phyloP scores from a whole-genome alignment of 2,888 invertebrate genomes.

The Troglohyphantes excavatus region DNA sequence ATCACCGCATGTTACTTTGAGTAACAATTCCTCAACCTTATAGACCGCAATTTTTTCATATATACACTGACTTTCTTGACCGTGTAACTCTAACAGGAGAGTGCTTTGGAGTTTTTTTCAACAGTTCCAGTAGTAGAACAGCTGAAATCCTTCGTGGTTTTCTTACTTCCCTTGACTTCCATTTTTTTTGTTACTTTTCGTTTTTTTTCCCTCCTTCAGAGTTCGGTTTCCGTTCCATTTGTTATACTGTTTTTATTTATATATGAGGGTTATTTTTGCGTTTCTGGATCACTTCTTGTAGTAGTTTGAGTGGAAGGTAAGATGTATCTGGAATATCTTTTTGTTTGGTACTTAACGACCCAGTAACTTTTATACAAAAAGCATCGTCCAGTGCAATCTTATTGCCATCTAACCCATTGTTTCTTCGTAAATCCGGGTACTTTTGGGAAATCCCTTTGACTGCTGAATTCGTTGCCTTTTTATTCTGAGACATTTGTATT shows the following conservation, averaged over 20 bases:
- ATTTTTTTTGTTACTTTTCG: background rate
- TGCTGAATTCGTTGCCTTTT: background rate
- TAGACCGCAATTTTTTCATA: no score
- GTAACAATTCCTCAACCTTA: no score
- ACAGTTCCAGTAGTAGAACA: background rate
- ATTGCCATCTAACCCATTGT: background rate
- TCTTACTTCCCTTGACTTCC: background rate
- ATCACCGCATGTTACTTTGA: no score
- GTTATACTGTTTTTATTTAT: conserved; percentile 10
- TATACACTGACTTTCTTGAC: no score
- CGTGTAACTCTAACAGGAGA: no score
- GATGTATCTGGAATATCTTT: background rate
- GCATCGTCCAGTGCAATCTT: background rate
- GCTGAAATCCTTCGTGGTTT: conserved; percentile 10
- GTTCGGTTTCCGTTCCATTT: conserved; percentile 22
- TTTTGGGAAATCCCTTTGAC: background rate
- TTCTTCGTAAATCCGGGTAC: background rate
- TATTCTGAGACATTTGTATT: background rate
- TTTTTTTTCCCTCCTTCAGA: conserved; percentile 1
- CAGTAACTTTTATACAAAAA: background rate
- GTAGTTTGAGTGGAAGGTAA: background rate
- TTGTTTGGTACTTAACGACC: conserved; percentile 4
- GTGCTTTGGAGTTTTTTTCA: background rate
- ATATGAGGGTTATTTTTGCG: conserved; percentile 3
- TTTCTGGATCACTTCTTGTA: conserved; percentile 10